These are phyloP conservation scores for Corythornis leucogaster DNA, from an alignment of 2,797 vertebrate genomes.

Conservation along the genomic window DNA sequence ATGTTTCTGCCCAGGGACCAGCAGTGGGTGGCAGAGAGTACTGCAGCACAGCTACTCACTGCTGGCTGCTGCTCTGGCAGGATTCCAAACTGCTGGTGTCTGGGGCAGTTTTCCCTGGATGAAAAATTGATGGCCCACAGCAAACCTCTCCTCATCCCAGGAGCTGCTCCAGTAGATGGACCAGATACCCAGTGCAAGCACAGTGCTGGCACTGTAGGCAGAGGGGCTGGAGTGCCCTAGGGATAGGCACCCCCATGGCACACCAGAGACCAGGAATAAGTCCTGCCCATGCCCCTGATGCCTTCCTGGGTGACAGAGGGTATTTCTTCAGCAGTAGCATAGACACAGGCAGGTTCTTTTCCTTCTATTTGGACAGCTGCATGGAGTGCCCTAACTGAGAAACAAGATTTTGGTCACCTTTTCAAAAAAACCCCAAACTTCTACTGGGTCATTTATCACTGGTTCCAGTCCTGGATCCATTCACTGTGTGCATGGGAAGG, in stretches of 20 bases:
- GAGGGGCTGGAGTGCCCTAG: not conserved
- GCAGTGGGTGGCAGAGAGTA: not conserved
- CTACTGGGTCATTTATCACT: not conserved
- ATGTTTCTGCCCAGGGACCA: not conserved
- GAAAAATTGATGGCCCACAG: not conserved
- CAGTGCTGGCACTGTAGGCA: not conserved
- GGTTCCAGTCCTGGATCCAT: not conserved
- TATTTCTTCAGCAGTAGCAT: not conserved
- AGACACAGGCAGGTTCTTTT: not conserved
- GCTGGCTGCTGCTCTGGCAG: not conserved
- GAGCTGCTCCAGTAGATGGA: not conserved
- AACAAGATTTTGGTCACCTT: not conserved
- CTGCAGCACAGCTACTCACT: not conserved
- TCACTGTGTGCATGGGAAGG: not conserved
- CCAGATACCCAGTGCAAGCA: rapidly evolving
- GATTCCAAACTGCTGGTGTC: not conserved
- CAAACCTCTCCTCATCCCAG: not conserved
- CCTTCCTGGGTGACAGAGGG: not conserved
- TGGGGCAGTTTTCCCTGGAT: not conserved
- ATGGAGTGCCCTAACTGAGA: not conserved
- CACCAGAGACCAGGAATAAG: rapidly evolving
- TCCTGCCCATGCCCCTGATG: not conserved
- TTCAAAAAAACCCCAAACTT: not conserved
- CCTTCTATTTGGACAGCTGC: not conserved
- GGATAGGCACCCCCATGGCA: not conserved